Conservation (phyloP, 2,888 invertebrate species). For the Spodoptera exigua region DNA sequence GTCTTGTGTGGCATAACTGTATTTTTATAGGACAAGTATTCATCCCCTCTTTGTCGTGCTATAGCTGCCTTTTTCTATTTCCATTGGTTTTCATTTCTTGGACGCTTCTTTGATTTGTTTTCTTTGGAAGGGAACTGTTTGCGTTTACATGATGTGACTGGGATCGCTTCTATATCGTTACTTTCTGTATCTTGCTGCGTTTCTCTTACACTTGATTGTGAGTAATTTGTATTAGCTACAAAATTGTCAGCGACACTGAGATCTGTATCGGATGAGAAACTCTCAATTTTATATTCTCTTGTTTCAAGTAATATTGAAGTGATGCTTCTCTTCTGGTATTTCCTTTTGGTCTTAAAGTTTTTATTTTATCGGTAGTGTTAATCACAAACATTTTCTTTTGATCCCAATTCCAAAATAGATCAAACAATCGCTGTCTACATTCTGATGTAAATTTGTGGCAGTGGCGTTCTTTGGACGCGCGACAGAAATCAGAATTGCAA, state of each 20-base stretch:
- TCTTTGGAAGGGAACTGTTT: conserved; percentile 31
- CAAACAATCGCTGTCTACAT: conserved; percentile 20
- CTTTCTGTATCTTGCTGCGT: conserved; percentile 21
- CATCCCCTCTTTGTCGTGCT: conserved; percentile 31
- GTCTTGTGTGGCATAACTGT: conserved; percentile 22
- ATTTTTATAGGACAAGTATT: conserved; percentile 36
- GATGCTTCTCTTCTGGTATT: conserved; percentile 11
- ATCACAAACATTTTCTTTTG: conserved; percentile 18
- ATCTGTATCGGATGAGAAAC: conserved; percentile 30
- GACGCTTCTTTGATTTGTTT: conserved; percentile 35
- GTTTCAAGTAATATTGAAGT: conserved; percentile 14
- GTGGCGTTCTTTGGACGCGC: conserved; percentile 16
- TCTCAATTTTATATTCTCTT: conserved; percentile 11
- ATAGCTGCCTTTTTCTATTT: conserved; percentile 34
- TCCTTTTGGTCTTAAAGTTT: conserved; percentile 8
- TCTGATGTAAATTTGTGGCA: conserved; percentile 18
- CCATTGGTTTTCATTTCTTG: conserved; percentile 35
- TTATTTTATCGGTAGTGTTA: conserved; percentile 14
- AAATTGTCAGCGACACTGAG: conserved; percentile 22
- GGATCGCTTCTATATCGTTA: conserved; percentile 18
- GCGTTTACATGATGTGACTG: conserved; percentile 25
- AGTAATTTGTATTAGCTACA: conserved; percentile 18
- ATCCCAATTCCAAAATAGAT: conserved; percentile 22
- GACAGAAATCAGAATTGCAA: no score
- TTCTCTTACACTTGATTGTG: conserved; percentile 17